Base-by-base conservation (phyloP, 2,888 invertebrate species). In the Eudemis profundana region DNA sequence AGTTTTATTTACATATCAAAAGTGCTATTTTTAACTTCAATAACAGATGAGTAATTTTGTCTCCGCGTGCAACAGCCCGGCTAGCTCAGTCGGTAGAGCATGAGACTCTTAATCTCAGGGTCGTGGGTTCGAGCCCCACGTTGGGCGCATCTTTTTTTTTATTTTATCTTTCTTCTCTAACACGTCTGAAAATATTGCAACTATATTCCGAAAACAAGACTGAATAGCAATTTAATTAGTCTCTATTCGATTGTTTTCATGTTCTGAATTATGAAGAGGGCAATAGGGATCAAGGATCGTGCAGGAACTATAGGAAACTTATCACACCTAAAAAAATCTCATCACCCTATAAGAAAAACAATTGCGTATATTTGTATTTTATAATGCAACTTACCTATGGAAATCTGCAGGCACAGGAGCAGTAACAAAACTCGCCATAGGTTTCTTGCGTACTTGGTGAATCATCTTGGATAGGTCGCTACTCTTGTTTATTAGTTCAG, bases 351-450 rank as follows among this genome's bases (percentile, higher is more conserved):
- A n/a, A n/a, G 27, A 27, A 27, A 27, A 5, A 7, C 4, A 27
- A 27, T 7, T 27, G 1, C 27, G 7, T 27, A 7, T 27, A 27
- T 29, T 49, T 2, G 5, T 0, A 29, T 1, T 15, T 29, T 33
- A 8, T 19, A n/a, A 8, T 1, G 12, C 12, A 33, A 4, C 57
- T 59, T 27, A 95, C 96, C 96, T 97, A 75, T 96, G 96, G 86
- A 98, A 98, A 93, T 98, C 97, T 50, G 97, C 96, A 69, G 97
- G 96, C 71, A 98, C 97, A 0, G 97, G 96, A 21, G 97, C 96
- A 56, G 97, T 96, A 59, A 97, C 96, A 83, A 97, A 96, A 82
- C 96, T 96, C 2, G 97, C 95, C 95, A 97, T 97, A 0, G 97
- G 97, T 83, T 97, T 97, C 78, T 96, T 95, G 64, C 97, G 94